Evolutionary conservation across 2,113 vertebrate species (phyloP).

Genomic region (Cardinalis cardinalis): DNA sequence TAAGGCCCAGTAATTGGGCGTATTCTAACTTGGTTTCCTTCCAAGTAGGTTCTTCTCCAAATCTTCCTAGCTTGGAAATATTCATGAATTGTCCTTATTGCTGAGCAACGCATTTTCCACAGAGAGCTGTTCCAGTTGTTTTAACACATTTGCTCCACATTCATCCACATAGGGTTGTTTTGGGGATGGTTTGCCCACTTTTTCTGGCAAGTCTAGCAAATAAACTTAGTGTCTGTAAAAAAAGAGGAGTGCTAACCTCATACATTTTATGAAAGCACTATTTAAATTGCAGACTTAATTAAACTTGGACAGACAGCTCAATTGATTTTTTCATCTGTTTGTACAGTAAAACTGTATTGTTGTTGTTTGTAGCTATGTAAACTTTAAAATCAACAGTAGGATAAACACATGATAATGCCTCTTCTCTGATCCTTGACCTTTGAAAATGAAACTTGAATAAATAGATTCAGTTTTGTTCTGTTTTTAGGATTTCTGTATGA

Average conservation of each 20-base stretch:
- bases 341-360: neutral
- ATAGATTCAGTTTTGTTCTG: neutral
- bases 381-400: neutral
- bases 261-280: neutral
- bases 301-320: neutral
- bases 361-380: neutral
- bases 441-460: neutral
- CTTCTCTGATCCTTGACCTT: neutral
- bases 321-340: neutral
- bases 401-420: neutral
- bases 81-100: conserved; percentile 48
- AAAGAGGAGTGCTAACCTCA: neutral
- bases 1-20: conserved; percentile 13
- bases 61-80: conserved; percentile 40
- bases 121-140: conserved; percentile 21
- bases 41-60: conserved; percentile 46
- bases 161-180: neutral
- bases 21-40: conserved; percentile 29
- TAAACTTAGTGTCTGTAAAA: neutral
- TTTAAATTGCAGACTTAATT: neutral
- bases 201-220: neutral
- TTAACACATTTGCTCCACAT: neutral
- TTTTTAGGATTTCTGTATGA: neutral
- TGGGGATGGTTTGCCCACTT: accelerated
- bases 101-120: conserved; percentile 43